Evolutionary conservation across 2,797 vertebrate genomes (phyloP).

Genomic region (Cynodonichthys magdalenae): DNA sequence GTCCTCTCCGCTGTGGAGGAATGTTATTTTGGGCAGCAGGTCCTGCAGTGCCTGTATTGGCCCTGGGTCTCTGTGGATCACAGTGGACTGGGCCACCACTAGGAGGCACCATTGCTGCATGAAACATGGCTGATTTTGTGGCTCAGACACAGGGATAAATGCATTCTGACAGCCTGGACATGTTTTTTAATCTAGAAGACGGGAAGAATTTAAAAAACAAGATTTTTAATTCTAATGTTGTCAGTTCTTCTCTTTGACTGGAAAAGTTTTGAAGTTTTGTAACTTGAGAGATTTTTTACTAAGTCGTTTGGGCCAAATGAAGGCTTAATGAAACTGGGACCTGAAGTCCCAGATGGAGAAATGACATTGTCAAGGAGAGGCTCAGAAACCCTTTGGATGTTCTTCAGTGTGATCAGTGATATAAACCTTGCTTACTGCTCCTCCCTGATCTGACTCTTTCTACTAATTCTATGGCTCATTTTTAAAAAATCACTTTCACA

Average conservation of each 20-base stretch:
- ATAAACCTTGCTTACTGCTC: background rate
- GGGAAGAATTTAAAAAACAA: background rate
- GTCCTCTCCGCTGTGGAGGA: slow-evolving; percentile 78
- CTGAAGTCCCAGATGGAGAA: slow-evolving; percentile 54
- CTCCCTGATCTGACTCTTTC: slow-evolving; percentile 6
- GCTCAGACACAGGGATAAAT: too few species aligned
- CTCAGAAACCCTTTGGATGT: slow-evolving; percentile 20
- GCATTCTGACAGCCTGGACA: slow-evolving; percentile 13
- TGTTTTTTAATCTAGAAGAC: background rate
- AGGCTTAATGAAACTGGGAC: slow-evolving; percentile 68
- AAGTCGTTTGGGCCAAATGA: slow-evolving; percentile 45
- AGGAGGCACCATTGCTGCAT: slow-evolving; percentile 55
- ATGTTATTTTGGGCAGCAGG: slow-evolving; percentile 84
- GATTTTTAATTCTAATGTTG: background rate
- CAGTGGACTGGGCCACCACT: slow-evolving; percentile 72
- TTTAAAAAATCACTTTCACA: slow-evolving; percentile 8
- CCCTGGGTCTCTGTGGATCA: slow-evolving; percentile 76
- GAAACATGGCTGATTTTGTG: slow-evolving; percentile 13
- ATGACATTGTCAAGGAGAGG: slow-evolving; percentile 63
- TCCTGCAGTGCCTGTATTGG: slow-evolving; percentile 85
- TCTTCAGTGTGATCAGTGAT: background rate
- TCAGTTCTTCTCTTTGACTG: background rate
- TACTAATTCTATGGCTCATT: background rate
- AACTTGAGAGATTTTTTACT: slow-evolving; percentile 8
- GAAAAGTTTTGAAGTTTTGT: slow-evolving; percentile 17